Evolutionary conservation across 2,888 invertebrate species (phyloP).

Genomic region (Polydrusus tereticollis): DNA sequence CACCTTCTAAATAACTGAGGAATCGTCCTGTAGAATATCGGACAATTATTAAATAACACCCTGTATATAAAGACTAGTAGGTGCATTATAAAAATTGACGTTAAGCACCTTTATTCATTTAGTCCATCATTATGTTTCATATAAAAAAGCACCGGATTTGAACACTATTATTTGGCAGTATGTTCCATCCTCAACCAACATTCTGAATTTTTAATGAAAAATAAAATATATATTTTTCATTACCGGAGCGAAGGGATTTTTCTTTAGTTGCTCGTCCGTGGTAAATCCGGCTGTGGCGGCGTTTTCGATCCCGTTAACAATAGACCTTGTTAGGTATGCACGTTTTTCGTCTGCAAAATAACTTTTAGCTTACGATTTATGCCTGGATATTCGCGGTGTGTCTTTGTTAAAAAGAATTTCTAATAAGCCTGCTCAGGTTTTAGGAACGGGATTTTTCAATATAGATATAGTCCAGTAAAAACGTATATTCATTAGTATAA

Average conservation of each 20-base stretch:
- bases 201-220: conserved; percentile 2
- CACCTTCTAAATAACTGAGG: too few relatives aligned
- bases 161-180: too few relatives aligned
- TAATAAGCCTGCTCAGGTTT: conserved; percentile 3
- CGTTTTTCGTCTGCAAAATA: conserved; percentile 33
- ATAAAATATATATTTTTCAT: conserved; percentile 16
- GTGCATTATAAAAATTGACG: too few relatives aligned
- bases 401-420: conserved; percentile 24
- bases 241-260: not conserved
- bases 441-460: not conserved
- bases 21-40: too few relatives aligned
- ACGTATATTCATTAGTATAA: too few relatives aligned
- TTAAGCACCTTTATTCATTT: too few relatives aligned
- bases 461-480: not conserved
- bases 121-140: too few relatives aligned
- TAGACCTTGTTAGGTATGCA: conserved; percentile 38
- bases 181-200: not conserved
- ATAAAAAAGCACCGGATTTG: too few relatives aligned
- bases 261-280: not conserved
- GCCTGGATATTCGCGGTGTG: conserved; percentile 11
- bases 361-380: conserved; percentile 27
- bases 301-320: conserved; percentile 23
- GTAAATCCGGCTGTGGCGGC: conserved; percentile 9
- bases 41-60: too few relatives aligned
- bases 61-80: too few relatives aligned